Percentiles rank a stretch among this genome's conserved stretches.
phyloP scores from a whole-genome alignment of 2,888 invertebrate species.

The Lobophora halterata region DNA sequence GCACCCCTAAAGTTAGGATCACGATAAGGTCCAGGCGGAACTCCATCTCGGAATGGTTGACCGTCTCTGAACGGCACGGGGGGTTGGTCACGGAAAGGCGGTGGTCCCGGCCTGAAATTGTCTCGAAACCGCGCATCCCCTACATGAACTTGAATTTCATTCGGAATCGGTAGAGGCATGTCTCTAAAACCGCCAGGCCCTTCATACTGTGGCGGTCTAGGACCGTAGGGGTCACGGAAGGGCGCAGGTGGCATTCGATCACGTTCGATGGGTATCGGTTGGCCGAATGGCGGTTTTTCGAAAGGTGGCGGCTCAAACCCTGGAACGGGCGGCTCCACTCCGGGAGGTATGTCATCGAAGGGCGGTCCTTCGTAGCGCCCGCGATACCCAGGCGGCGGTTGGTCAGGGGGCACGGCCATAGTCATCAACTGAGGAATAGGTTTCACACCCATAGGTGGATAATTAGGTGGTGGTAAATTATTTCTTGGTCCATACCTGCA shows the following conservation, averaged over 20 bases:
- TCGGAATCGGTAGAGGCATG: constrained; percentile 50
- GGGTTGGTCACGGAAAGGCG: constrained; percentile 60
- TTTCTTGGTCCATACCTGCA: constrained; percentile 70
- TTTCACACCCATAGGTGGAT: constrained; percentile 60
- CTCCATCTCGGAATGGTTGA: constrained; percentile 56
- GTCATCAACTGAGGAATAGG: constrained; percentile 53
- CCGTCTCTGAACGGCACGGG: constrained; percentile 61
- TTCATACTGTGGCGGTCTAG: constrained; percentile 55
- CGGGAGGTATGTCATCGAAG: constrained; percentile 82
- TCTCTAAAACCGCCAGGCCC: constrained; percentile 57
- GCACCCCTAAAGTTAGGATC: constrained; percentile 61
- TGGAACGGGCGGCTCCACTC: constrained; percentile 83
- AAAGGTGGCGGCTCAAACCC: constrained; percentile 82
- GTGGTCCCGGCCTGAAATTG: constrained; percentile 59
- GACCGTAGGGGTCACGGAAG: constrained; percentile 64
- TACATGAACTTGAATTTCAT: constrained; percentile 69
- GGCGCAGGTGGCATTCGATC: constrained; percentile 62
- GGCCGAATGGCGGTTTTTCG: constrained; percentile 69
- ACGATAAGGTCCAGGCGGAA: constrained; percentile 51
- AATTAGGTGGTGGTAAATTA: constrained; percentile 55
- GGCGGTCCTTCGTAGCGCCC: constrained; percentile 68
- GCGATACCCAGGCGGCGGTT: constrained; percentile 60
- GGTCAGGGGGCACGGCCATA: constrained; percentile 52
- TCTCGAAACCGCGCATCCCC: constrained; percentile 68
- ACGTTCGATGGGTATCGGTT: constrained; percentile 57